Evolutionary conservation across 1,140 invertebrate species (phyloP).

Genomic region (Eulimnadia texana): DNA sequence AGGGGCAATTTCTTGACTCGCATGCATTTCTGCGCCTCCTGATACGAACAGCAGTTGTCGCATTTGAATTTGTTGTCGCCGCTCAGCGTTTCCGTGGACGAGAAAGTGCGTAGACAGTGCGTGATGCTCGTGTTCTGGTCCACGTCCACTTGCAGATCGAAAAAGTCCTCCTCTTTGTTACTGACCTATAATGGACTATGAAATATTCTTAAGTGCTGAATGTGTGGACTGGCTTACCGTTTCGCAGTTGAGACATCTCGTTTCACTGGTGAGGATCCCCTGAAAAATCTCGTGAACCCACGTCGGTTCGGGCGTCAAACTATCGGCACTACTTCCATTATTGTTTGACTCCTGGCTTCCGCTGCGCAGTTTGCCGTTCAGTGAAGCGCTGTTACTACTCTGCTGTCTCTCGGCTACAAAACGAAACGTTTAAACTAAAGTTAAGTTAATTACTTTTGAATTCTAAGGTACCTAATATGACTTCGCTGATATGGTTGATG

Average conservation of each 20-base stretch:
- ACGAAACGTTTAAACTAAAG: no score
- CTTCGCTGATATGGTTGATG: slow-evolving; percentile 91
- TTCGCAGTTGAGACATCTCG: slow-evolving; percentile 97
- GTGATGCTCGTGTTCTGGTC: slow-evolving; percentile 99
- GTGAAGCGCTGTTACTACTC: slow-evolving; percentile 24
- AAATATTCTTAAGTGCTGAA: not conserved
- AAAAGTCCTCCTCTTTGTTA: slow-evolving; percentile 98
- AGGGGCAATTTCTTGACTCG: slow-evolving; percentile 94
- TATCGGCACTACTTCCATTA: not conserved
- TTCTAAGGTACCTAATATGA: slow-evolving; percentile 77
- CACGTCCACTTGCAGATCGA: slow-evolving; percentile 97
- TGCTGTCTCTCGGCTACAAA: slow-evolving; percentile 60
- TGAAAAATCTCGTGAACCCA: slow-evolving; percentile 99
- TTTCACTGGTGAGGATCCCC: slow-evolving; percentile 97
- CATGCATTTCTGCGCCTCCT: slow-evolving; percentile 68
- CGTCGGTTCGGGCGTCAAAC: slow-evolving; percentile 51
- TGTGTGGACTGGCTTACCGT: slow-evolving; percentile 47
- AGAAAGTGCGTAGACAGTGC: slow-evolving; percentile 93
- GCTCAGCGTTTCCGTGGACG: slow-evolving; percentile 96
- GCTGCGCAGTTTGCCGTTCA: not conserved
- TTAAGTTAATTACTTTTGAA: no score
- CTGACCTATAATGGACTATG: slow-evolving; percentile 42
- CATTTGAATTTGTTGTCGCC: slow-evolving; percentile 99
- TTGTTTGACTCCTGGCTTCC: not conserved
- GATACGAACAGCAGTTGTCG: slow-evolving; percentile 97